phyloP scores from a whole-genome alignment of 64 coral and sea anemone species.

The Platygyra sinensis region DNA sequence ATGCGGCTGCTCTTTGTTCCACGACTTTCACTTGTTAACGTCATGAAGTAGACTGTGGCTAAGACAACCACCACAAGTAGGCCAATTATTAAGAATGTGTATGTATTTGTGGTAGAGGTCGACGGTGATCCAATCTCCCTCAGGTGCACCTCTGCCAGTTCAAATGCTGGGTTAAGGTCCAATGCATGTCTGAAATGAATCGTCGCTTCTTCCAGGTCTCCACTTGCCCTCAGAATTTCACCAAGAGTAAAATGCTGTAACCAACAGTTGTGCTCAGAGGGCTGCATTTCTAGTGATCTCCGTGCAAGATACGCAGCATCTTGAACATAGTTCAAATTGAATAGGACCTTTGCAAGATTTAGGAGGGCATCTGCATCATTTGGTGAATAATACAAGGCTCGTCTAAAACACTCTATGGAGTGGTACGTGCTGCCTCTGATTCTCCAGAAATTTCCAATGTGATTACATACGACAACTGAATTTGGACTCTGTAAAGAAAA shows the following conservation, averaged over 20 bases:
- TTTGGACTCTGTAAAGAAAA: conserved; percentile 88
- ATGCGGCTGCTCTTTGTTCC: conserved; percentile 69
- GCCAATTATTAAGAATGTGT: conserved; percentile 95
- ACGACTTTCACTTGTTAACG: conserved; percentile 72
- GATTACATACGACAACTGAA: conserved; percentile 92
- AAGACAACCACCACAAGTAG: conserved; percentile 88
- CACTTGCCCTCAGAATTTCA: conserved; percentile 92
- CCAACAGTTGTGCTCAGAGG: conserved; percentile 96
- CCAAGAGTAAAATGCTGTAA: conserved; percentile 98
- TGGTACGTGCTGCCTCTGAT: conserved; percentile 98
- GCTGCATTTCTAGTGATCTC: conserved; percentile 94
- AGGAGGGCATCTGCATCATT: conserved; percentile 97
- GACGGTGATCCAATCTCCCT: conserved; percentile 80
- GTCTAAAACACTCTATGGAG: conserved; percentile 98
- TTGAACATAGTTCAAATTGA: conserved; percentile 91
- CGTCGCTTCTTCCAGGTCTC: conserved; percentile 84
- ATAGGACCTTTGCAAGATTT: conserved; percentile 94
- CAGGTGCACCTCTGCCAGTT: conserved; percentile 90
- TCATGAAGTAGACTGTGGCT: conserved; percentile 93
- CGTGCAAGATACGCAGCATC: conserved; percentile 91
- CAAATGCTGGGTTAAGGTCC: conserved; percentile 93
- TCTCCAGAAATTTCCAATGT: conserved; percentile 98
- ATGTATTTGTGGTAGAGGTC: conserved; percentile 78
- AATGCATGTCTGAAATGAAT: conserved; percentile 89
- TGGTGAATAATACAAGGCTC: conserved; percentile 79